A percentile compares a stretch with the other conserved stretches of the same genome.
Evolutionary conservation across 2,888 invertebrate species (phyloP).

Genomic region (Caradrina kadenii): DNA sequence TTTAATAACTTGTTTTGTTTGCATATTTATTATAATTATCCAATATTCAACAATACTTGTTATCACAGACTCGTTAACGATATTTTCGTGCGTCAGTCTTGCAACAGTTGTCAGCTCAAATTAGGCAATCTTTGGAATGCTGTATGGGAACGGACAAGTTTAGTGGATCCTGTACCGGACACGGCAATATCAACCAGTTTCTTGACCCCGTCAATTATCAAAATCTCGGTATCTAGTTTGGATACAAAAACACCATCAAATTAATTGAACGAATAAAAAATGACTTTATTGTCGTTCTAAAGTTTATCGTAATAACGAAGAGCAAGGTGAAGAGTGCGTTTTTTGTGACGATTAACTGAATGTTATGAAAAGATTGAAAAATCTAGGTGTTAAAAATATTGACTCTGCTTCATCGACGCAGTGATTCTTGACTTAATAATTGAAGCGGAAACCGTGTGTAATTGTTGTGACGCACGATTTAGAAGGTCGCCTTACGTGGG

Average conservation of each 20-base stretch:
- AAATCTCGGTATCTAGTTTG: slow-evolving; percentile 64
- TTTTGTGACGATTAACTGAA: slow-evolving; percentile 37
- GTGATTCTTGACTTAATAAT: slow-evolving; percentile 56
- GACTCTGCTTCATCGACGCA: slow-evolving; percentile 35
- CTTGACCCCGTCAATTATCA: slow-evolving; percentile 75
- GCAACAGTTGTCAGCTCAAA: slow-evolving; percentile 63
- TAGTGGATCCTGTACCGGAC: slow-evolving; percentile 76
- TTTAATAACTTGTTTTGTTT: slow-evolving; percentile 25
- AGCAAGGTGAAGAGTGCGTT: slow-evolving; percentile 9
- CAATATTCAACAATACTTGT: slow-evolving; percentile 30
- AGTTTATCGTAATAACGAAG: slow-evolving; percentile 15
- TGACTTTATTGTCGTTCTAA: slow-evolving; percentile 50
- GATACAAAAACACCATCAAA: slow-evolving; percentile 68
- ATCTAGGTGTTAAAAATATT: slow-evolving; percentile 43
- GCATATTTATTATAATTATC: slow-evolving; percentile 14
- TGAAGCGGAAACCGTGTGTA: slow-evolving; percentile 62
- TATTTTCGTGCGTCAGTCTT: slow-evolving; percentile 43
- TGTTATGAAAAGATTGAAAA: slow-evolving; percentile 35
- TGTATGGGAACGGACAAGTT: slow-evolving; percentile 60
- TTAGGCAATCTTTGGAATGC: slow-evolving; percentile 67
- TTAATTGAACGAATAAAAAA: slow-evolving; percentile 67
- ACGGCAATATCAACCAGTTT: slow-evolving; percentile 76
- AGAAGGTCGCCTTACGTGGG: slow-evolving; percentile 92
- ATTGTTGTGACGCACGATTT: slow-evolving; percentile 62
- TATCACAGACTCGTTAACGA: slow-evolving; percentile 33